Base-by-base conservation (phyloP, 2,113 vertebrate genomes). In the Corythornis madagascariensis region DNA sequence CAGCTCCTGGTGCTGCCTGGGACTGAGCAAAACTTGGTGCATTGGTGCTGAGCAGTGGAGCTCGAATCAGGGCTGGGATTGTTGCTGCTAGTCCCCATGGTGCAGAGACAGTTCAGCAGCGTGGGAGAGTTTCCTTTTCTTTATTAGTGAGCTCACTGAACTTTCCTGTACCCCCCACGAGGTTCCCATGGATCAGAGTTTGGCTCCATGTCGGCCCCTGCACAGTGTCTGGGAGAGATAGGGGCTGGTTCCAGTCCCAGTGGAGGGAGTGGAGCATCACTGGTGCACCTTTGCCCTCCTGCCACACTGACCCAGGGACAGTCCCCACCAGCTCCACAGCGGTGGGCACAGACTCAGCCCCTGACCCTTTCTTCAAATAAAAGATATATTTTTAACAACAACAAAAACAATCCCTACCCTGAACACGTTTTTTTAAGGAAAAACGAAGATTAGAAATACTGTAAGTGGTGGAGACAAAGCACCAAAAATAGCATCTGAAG, bases 401-500 rank as follows among this genome's bases (percentile, higher is more conserved):
- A 61, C 16, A 19, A 9, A 25, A 47, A 19, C 33, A 13, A 9
- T 25, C 29, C 21, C 70, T 64, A 55, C 38, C 42, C 52, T 57
- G 89, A 80, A n/a, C 7, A 16, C 21, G 45, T 11, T 47, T 85
- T 87, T 87, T 89, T 64, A 77, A 87, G 79, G 40, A 86, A 56
- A 89, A 85, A 74, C 69, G 52, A 79, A 40, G n/a, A 89, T 80
- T 28, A 80, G 75, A 71, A 85, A 59, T 53, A 63, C 89, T 89
- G 79, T 80, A 71, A 95, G 82, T 7, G n/a, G 67, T 60, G 43
- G 85, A 94, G 89, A 89, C 85, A 85, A 93, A 89, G 29, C 60
- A 91, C 89, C 94, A 93, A 93, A 95, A 94, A 96, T 93, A 96
- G 94, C 75, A 59, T 6, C 56, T 0, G 0, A 76, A 80, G 89